Conservation (phyloP, 2,113 vertebrate species). For the Alosa alosa region DNA sequence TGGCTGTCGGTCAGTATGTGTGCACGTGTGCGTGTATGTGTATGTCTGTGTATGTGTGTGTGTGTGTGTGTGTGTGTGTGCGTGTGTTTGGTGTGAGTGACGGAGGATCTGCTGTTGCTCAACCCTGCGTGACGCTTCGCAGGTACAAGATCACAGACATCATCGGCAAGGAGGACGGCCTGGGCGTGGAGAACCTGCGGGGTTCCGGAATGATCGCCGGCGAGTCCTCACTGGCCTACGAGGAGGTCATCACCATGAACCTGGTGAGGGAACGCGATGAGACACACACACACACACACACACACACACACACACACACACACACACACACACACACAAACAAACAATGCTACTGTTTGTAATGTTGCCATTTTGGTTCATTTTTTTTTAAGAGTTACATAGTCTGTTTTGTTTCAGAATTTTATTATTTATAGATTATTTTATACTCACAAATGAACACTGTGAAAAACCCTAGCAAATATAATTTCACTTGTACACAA, state of each 20-base stretch:
- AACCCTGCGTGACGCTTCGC: constrained; percentile 31
- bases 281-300: background rate
- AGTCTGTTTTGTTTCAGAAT: background rate
- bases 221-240: constrained; percentile 94
- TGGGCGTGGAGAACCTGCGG: constrained; percentile 93
- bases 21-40: background rate
- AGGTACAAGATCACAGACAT: constrained; percentile 99
- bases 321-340: background rate
- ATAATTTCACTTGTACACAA: too few relatives aligned
- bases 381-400: background rate
- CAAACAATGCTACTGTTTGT: background rate
- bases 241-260: constrained; percentile 96
- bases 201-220: constrained; percentile 97
- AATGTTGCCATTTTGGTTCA: too few relatives aligned
- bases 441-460: too few relatives aligned
- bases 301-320: background rate
- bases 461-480: too few relatives aligned
- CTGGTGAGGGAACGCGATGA: constrained; percentile 70
- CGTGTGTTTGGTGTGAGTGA: background rate
- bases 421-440: background rate
- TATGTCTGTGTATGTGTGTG: background rate
- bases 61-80: background rate
- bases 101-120: background rate
- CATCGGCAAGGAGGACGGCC: constrained; percentile 95
- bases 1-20: background rate